Evolutionary conservation across 2,797 vertebrate genomes (phyloP), one percentile per base, ranked within the genome.

Genomic region (Sebastes glaucus): DNA sequence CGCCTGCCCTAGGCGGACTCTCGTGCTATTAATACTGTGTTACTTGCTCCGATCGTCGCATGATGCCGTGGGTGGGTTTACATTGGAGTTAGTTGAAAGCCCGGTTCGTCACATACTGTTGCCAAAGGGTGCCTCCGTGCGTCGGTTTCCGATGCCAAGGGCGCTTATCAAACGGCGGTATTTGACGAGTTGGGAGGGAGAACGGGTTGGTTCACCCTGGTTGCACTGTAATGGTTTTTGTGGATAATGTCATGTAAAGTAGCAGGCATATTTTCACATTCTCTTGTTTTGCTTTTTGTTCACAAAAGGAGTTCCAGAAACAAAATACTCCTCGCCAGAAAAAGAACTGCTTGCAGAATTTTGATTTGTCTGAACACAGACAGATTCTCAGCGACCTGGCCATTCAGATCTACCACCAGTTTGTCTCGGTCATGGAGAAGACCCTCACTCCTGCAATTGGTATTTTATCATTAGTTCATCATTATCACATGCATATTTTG

Each of bases 371-470:
- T 0, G 98, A 99, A 82, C 97, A 99, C 92, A 96, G 98, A 69
- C 99, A 99, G 84, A 96, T 99, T 72, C 93, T 99, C 70, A 99
- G 98, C n/a, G 98, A 99, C 84, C 89, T 99, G 90, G 96, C 97
- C 84, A 99, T 99, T 87, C 96, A 93, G 22, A 97, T 99, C 87
- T 98, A 99, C 84, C 96, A 99, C 68, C 97, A 97, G 28, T 97
- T 99, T 55, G 93, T 99, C 78, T 59, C 88, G 0, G 87, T 97
- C 25, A 98, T 98, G 97, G 97, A 98, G 90, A 98, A 96, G 52
- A 93, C 87, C 61, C 94, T 99, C 53, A 95, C 92, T 56, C 97
- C 98, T 57, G 96, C 97, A 78, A 99, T 99, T 33, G 97, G 98
- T 99, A 95, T 90, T 95, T 74, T 32, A n/a, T 62, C 56, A 4